Percentiles rank a stretch among this genome's conserved stretches.
These are phyloP conservation scores for Anolis sagrei DNA, from an alignment of 2,113 vertebrate species.

Conservation along the genomic window DNA sequence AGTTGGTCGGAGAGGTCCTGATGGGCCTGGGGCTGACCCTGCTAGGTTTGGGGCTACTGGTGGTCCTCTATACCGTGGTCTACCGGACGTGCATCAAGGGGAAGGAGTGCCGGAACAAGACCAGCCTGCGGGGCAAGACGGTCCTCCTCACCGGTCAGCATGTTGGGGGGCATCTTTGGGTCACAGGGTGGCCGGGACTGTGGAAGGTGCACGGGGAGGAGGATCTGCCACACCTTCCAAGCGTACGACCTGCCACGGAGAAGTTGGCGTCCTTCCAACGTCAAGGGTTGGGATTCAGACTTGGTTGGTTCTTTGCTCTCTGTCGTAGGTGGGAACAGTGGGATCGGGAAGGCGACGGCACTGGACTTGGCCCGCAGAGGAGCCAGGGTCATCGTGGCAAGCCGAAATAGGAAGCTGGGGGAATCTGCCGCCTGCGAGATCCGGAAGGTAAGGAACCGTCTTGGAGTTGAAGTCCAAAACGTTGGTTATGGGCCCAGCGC, in stretches of 20 bases:
- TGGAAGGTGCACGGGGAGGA: too few species aligned
- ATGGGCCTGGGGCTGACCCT: too few species aligned
- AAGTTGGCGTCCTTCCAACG: neutral
- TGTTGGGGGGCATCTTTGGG: too few species aligned
- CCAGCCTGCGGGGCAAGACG: slow-evolving; percentile 83
- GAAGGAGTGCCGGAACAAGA: slow-evolving; percentile 61
- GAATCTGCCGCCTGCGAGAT: slow-evolving; percentile 87
- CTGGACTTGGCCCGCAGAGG: slow-evolving; percentile 87
- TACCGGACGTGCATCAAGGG: slow-evolving; percentile 79
- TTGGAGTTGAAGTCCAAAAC: too few species aligned
- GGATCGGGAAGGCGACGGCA: slow-evolving; percentile 88
- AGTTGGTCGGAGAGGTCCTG: too few species aligned
- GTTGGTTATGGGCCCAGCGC: too few species aligned
- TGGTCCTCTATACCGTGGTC: slow-evolving; percentile 76
- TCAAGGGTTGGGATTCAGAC: too few species aligned
- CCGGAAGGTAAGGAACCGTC: slow-evolving; percentile 84
- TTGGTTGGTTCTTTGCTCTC: neutral
- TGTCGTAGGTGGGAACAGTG: slow-evolving; percentile 84
- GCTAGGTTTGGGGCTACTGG: neutral
- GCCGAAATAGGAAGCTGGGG: slow-evolving; percentile 78
- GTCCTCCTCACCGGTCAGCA: slow-evolving; percentile 88
- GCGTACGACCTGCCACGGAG: too few species aligned
- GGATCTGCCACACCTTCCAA: neutral
- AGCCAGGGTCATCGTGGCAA: slow-evolving; percentile 89
- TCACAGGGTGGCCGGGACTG: neutral